Percentiles rank a stretch among this genome's conserved stretches.
Conservation (phyloP, 53 echinoderm and acorn worm species). For the Patiria pectinifera region DNA sequence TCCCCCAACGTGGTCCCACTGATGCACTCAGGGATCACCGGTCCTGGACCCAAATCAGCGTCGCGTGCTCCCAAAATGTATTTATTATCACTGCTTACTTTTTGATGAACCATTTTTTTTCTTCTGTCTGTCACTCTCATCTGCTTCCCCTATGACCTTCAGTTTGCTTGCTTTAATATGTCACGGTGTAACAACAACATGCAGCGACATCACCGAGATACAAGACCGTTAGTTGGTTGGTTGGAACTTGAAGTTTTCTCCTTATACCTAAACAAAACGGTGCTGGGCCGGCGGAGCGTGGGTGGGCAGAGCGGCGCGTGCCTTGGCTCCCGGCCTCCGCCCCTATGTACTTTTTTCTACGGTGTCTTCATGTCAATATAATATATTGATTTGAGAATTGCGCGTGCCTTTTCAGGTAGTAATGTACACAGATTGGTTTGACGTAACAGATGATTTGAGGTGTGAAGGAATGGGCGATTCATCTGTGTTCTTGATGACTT, state of each 20-base stretch:
- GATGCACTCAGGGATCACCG: constrained; percentile 24
- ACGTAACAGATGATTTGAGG: constrained; percentile 27
- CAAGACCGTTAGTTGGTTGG: constrained; percentile 4
- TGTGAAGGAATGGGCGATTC: not conserved
- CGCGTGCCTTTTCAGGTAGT: constrained; percentile 35
- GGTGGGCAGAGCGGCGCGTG: constrained; percentile 54
- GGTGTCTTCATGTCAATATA: not conserved
- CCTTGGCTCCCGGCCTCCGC: constrained; percentile 1
- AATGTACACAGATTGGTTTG: not conserved
- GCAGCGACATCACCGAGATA: constrained; percentile 23
- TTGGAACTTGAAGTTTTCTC: not conserved
- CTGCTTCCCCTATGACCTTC: constrained; percentile 23
- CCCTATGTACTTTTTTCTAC: constrained; percentile 5
- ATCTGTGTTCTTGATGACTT: too few relatives aligned
- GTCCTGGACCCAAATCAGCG: constrained; percentile 30
- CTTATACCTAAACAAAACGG: constrained; percentile 5
- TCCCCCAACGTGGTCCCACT: constrained; percentile 31
- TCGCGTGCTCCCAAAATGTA: constrained; percentile 52
- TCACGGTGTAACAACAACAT: constrained; percentile 10
- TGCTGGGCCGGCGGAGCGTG: constrained; percentile 3
- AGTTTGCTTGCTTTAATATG: constrained; percentile 32
- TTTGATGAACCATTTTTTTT: not conserved
- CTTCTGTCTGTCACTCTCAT: not conserved
- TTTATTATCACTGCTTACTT: constrained; percentile 27
- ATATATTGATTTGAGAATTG: not conserved